A percentile compares a stretch with the other conserved stretches of the same genome.
Conservation (phyloP, 2,113 vertebrate species). For the Neoarius graeffei region DNA sequence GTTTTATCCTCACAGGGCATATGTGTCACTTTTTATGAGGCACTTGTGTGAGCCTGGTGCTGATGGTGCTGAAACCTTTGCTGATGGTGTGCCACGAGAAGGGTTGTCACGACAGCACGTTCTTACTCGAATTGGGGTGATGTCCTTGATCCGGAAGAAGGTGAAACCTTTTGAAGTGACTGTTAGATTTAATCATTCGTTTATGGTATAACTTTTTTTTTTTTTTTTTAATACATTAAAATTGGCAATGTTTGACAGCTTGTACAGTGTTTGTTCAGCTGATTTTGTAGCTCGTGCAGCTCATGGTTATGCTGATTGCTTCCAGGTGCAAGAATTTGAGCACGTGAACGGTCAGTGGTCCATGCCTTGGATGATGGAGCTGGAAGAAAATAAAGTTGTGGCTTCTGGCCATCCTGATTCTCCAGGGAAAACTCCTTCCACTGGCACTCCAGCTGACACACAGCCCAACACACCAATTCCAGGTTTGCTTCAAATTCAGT, state of each 20-base stretch:
- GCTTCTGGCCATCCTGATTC: slow-evolving; percentile 74
- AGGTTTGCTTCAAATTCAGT: slow-evolving; percentile 56
- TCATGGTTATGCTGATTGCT: not conserved
- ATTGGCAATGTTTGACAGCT: not conserved
- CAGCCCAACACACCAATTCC: slow-evolving; percentile 93
- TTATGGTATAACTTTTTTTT: not conserved
- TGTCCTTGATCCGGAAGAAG: slow-evolving; percentile 98
- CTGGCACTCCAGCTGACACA: slow-evolving; percentile 90
- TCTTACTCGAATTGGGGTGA: slow-evolving; percentile 94
- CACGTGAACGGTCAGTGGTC: slow-evolving; percentile 97
- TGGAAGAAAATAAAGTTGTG: slow-evolving; percentile 86
- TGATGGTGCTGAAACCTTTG: slow-evolving; percentile 95
- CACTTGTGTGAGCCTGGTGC: slow-evolving; percentile 96
- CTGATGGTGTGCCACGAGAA: slow-evolving; percentile 94
- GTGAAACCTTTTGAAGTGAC: slow-evolving; percentile 58
- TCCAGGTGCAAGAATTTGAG: slow-evolving; percentile 95
- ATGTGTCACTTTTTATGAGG: slow-evolving; percentile 95
- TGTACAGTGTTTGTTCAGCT: not conserved
- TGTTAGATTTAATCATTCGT: not conserved
- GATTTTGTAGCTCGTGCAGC: not conserved
- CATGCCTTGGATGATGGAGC: slow-evolving; percentile 95
- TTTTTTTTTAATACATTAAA: not conserved
- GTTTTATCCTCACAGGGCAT: slow-evolving; percentile 74
- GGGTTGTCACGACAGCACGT: slow-evolving; percentile 96
- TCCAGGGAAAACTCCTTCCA: slow-evolving; percentile 77